Evolutionary conservation across 37 sponge, comb jelly and placozoan species (phyloP).

Genomic region (Tethya wilhelma): DNA sequence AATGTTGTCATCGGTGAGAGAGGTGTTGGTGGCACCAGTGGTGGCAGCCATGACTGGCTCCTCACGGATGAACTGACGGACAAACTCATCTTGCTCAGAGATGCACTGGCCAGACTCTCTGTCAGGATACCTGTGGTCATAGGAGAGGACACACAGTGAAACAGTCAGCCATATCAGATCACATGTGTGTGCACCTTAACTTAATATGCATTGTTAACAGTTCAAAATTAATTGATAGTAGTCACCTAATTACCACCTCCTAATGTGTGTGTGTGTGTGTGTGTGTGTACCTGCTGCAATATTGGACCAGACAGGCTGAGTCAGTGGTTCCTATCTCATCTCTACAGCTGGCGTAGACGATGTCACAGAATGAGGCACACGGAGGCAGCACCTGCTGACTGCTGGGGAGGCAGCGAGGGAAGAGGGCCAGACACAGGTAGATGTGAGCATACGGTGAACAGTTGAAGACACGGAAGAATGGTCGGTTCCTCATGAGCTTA

Average conservation of each 20-base stretch:
- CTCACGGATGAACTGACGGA: not conserved
- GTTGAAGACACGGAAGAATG: not conserved
- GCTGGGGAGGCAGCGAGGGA: slow-evolving; percentile 13
- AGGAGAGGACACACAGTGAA: too few relatives aligned
- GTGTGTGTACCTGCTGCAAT: not conserved
- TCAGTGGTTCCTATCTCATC: not conserved
- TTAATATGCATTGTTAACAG: too few relatives aligned
- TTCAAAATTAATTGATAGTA: too few relatives aligned
- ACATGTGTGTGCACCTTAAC: too few relatives aligned
- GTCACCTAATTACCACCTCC: too few relatives aligned
- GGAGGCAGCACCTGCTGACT: not conserved
- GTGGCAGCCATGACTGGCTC: not conserved
- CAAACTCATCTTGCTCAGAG: not conserved
- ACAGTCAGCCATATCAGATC: too few relatives aligned
- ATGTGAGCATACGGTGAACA: slow-evolving; percentile 17
- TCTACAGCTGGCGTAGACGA: not conserved
- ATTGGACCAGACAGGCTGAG: slow-evolving; percentile 9
- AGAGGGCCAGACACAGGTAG: slow-evolving; percentile 36
- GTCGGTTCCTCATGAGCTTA: not conserved
- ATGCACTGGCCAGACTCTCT: slow-evolving; percentile 19
- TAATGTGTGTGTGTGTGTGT: too few relatives aligned
- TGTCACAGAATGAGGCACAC: slow-evolving; percentile 23
- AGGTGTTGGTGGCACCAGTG: not conserved
- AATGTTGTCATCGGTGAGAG: not conserved
- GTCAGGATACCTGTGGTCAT: not conserved